These are phyloP conservation scores for Poeciliopsis turrubarensis DNA, from an alignment of 2,113 vertebrate species.

Conservation along the genomic window DNA sequence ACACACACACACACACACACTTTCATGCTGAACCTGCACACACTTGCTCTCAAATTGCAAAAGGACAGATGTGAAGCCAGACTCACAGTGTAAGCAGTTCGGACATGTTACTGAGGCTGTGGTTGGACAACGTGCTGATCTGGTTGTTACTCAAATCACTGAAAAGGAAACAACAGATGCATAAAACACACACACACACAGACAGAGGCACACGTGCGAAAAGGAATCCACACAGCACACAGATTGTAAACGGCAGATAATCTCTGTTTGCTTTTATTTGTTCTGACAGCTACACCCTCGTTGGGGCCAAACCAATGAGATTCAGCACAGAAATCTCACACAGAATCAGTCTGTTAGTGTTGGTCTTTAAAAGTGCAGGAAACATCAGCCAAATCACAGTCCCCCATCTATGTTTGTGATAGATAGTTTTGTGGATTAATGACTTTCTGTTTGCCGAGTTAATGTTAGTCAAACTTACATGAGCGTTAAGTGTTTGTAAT, in stretches of 20 bases:
- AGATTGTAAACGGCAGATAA: conserved; percentile 1
- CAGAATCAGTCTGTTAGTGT: conserved; percentile 44
- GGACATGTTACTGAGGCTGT: conserved; percentile 99
- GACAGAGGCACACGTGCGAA: conserved; percentile 37
- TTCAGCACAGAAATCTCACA: conserved; percentile 30
- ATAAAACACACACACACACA: conserved; percentile 39
- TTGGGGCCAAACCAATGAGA: conserved; percentile 19
- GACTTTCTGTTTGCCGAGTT: not conserved
- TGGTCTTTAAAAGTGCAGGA: conserved; percentile 15
- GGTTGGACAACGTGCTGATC: conserved; percentile 98
- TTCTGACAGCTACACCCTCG: conserved; percentile 5
- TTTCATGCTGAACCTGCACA: not conserved
- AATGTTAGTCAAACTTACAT: conserved; percentile 87
- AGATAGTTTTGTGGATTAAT: conserved; percentile 8
- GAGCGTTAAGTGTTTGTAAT: conserved; percentile 95
- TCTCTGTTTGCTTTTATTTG: not conserved
- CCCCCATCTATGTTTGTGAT: not conserved
- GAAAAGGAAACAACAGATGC: conserved; percentile 80
- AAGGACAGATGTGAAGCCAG: conserved; percentile 61
- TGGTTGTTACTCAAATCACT: conserved; percentile 99
- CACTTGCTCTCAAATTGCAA: conserved; percentile 8
- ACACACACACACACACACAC: not conserved
- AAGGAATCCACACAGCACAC: conserved; percentile 43
- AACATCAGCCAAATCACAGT: conserved; percentile 29
- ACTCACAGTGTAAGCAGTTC: conserved; percentile 99